Conservation (phyloP, 2,113 vertebrate species). For the Gambusia holbrooki region DNA sequence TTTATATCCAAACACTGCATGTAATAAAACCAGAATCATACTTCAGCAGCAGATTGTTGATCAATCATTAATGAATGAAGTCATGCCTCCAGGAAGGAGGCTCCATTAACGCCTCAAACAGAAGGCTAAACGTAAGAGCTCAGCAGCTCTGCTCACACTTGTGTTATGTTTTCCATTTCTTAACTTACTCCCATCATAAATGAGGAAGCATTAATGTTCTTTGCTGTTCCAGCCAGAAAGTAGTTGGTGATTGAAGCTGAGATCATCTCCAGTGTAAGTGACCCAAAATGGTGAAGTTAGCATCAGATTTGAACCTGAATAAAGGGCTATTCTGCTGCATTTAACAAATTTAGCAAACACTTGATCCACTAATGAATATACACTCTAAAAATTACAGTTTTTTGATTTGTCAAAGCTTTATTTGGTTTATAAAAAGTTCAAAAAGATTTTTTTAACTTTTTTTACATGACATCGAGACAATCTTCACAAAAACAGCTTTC, state of each 20-base stretch:
- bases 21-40: constrained; percentile 26
- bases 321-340: not conserved
- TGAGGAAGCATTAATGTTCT: not conserved
- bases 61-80: constrained; percentile 78
- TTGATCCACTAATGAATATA: not conserved
- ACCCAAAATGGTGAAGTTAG: not conserved
- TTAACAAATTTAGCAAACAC: not conserved
- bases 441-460: too few species aligned
- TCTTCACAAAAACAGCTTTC: too few species aligned
- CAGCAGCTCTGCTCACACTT: not conserved
- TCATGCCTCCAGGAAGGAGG: constrained; percentile 56
- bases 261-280: not conserved
- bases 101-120: constrained; percentile 61
- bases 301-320: not conserved
- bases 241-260: not conserved
- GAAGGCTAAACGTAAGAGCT: constrained; percentile 21
- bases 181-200: not conserved
- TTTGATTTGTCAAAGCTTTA: too few species aligned
- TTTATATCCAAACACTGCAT: not conserved
- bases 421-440: too few species aligned
- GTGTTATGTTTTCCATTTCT: not conserved
- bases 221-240: not conserved
- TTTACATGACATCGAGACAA: too few species aligned
- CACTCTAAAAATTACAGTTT: too few species aligned
- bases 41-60: constrained; percentile 65